Percentiles rank a stretch among this genome's conserved stretches.
Evolutionary conservation across 2,797 vertebrate species (phyloP).

Genomic region (Adelosebastes latens): DNA sequence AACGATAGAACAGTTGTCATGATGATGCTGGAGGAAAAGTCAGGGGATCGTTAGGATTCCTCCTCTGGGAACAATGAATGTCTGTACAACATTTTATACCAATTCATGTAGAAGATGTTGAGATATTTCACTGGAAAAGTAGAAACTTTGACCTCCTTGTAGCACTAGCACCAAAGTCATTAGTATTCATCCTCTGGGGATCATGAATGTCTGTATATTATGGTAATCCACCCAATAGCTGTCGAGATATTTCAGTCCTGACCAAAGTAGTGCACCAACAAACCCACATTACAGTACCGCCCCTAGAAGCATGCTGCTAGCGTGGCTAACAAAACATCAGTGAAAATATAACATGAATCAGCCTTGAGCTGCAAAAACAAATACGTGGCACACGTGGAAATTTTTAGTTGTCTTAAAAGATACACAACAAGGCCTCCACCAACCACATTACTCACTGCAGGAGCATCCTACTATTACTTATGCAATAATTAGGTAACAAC

Average conservation of each 20-base stretch:
- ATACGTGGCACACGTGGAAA: conserved; percentile 18
- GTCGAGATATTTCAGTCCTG: background rate
- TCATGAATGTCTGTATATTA: background rate
- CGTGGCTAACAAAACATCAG: background rate
- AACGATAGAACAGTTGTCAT: background rate
- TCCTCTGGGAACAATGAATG: background rate
- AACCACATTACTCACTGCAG: conserved; percentile 51
- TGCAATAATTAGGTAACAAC: conserved; percentile 48
- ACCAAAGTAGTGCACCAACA: background rate
- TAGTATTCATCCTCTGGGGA: background rate
- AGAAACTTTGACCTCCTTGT: background rate
- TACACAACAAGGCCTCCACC: conserved; percentile 39
- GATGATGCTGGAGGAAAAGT: background rate
- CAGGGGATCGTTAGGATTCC: background rate
- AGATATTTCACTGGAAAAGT: background rate
- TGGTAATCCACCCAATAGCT: background rate
- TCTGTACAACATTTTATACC: background rate
- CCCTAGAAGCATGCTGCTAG: background rate
- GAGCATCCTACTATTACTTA: conserved; percentile 44
- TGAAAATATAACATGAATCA: conserved; percentile 12
- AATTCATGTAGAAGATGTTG: background rate
- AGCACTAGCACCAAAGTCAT: too few species aligned
- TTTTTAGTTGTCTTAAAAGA: conserved; percentile 48
- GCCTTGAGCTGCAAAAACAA: conserved; percentile 36
- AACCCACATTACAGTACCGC: background rate